These are phyloP conservation scores for Panagrolaimus sp. DNA, from an alignment of 1,140 invertebrate species.

Conservation along the genomic window DNA sequence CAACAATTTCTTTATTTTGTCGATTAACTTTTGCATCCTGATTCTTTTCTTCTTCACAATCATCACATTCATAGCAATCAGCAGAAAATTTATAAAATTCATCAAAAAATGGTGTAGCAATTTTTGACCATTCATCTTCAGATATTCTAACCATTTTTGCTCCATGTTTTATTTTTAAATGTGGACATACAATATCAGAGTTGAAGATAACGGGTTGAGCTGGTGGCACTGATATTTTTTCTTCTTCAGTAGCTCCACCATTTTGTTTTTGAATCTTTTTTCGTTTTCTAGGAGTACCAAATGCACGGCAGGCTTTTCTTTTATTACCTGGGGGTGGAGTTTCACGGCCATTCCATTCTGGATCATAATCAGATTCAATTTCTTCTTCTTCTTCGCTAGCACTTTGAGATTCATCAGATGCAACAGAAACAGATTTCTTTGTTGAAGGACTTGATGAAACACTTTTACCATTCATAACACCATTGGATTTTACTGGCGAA, in stretches of 20 bases:
- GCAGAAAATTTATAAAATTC: slow-evolving; percentile 9
- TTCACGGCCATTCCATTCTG: slow-evolving; percentile 3
- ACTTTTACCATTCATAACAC: neutral
- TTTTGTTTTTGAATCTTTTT: neutral
- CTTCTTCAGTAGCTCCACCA: neutral
- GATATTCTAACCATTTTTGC: slow-evolving; percentile 2
- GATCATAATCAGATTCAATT: neutral
- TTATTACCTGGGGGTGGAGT: neutral
- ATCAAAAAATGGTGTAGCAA: neutral
- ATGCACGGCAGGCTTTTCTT: neutral
- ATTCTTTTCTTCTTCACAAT: slow-evolving; percentile 3
- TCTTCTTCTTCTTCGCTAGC: neutral
- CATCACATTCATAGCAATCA: neutral
- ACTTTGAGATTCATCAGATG: neutral
- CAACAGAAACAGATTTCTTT: neutral
- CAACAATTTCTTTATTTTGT: neutral
- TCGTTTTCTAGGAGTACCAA: neutral
- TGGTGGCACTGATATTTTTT: neutral
- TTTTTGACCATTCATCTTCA: slow-evolving; percentile 7
- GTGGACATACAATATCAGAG: neutral
- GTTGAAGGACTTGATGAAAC: neutral
- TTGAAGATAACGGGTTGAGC: neutral
- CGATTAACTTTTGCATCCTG: neutral
- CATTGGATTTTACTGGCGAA: neutral
- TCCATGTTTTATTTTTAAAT: neutral